phyloP scores from a whole-genome alignment of 2,797 vertebrate species.

The Arremon brunneinucha region DNA sequence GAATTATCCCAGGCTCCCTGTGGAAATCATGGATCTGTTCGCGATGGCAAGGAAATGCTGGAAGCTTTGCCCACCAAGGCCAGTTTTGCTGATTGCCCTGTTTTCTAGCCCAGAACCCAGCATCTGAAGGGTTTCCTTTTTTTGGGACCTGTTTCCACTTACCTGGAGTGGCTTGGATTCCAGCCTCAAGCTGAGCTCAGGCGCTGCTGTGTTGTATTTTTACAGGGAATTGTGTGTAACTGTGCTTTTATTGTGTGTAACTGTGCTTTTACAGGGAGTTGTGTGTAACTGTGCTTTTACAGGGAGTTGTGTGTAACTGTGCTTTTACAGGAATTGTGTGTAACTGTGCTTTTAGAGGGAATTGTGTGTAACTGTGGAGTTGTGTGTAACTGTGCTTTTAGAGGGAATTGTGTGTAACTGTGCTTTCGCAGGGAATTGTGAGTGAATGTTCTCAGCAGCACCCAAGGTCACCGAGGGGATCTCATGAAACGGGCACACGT shows the following conservation, averaged over 20 bases:
- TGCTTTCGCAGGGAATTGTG: background rate
- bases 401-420: too few relatives aligned
- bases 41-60: background rate
- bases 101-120: background rate
- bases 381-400: fast-evolving
- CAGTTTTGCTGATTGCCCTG: background rate
- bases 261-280: too few relatives aligned
- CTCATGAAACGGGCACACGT: background rate
- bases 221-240: background rate
- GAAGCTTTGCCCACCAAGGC: background rate
- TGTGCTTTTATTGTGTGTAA: too few relatives aligned
- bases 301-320: too few relatives aligned
- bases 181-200: background rate
- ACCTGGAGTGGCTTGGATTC: background rate
- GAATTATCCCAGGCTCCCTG: background rate
- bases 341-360: too few relatives aligned
- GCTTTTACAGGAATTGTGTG: too few relatives aligned
- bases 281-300: too few relatives aligned
- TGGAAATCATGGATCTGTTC: background rate
- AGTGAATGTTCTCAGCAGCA: background rate
- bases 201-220: background rate
- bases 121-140: background rate
- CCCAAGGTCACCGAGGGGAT: background rate
- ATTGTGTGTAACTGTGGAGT: background rate
- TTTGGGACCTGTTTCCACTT: background rate